phyloP scores from a whole-genome alignment of 2,113 vertebrate genomes.

The Tragulus kanchil region DNA sequence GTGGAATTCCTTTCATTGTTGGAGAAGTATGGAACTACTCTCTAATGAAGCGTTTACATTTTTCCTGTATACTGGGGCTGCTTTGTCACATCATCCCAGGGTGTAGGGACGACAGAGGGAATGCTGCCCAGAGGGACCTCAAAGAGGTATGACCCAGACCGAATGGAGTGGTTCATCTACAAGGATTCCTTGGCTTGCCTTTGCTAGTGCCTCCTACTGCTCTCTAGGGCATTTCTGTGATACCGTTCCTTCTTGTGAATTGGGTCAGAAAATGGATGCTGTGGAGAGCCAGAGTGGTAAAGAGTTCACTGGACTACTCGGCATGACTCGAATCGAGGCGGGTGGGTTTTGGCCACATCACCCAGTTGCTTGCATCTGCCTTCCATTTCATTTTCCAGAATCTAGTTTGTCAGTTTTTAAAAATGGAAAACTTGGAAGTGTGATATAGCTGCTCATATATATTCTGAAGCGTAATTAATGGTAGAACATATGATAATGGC shows the following conservation, averaged over 20 bases:
- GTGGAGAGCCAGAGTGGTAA: neutral
- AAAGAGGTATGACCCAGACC: neutral
- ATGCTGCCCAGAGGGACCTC: neutral
- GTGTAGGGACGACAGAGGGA: neutral
- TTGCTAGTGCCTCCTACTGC: neutral
- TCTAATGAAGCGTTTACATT: neutral
- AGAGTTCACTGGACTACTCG: neutral
- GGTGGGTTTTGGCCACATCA: neutral
- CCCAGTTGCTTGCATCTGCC: neutral
- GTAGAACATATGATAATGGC: neutral
- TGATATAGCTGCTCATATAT: neutral
- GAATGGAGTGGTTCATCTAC: neutral
- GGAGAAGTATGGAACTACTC: neutral
- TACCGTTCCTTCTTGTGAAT: neutral
- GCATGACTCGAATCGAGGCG: neutral
- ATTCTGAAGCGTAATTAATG: slow-evolving; percentile 25
- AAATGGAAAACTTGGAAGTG: neutral
- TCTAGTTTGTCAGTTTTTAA: neutral
- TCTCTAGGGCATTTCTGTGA: neutral
- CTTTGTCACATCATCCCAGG: neutral
- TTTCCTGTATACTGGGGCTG: neutral
- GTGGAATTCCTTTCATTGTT: neutral
- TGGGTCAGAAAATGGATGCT: neutral
- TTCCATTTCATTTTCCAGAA: slow-evolving; percentile 29
- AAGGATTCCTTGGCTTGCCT: neutral